Percentiles rank a stretch among this genome's conserved stretches.
Conservation (phyloP, 1,140 invertebrate genomes). For the Cydia splendana region DNA sequence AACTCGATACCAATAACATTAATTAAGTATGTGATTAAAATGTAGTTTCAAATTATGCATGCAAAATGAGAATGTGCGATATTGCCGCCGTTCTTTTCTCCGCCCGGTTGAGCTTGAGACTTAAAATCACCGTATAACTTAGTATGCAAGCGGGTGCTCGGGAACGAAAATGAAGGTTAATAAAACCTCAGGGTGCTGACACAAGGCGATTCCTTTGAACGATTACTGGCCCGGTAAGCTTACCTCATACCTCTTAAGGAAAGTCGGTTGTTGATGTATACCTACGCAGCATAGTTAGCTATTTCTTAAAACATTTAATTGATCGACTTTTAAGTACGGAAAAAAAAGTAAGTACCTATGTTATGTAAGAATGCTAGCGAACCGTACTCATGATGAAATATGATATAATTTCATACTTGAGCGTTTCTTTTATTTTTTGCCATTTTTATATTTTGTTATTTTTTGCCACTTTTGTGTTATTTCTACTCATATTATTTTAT, state of each 20-base stretch:
- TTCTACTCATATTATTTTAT: no score
- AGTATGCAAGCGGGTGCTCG: not conserved
- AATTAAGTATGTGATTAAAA: not conserved
- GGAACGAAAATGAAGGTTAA: conserved; percentile 3
- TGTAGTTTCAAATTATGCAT: not conserved
- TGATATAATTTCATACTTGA: no score
- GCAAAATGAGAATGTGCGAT: not conserved
- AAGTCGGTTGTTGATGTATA: not conserved
- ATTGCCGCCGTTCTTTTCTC: not conserved
- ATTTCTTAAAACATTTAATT: not conserved
- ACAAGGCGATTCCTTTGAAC: conserved; percentile 15
- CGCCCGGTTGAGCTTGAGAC: not conserved
- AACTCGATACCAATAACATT: no score
- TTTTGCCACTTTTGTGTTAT: no score
- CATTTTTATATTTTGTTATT: no score
- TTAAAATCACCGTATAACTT: conserved; percentile 1
- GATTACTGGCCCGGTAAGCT: conserved; percentile 5
- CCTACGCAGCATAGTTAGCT: not conserved
- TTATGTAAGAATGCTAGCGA: no score
- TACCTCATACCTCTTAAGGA: not conserved
- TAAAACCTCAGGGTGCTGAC: conserved; percentile 22
- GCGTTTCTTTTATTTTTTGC: no score
- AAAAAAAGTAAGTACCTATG: no score
- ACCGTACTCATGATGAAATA: no score
- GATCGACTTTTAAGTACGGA: no score